Evolutionary conservation across 2,113 vertebrate species (phyloP), one percentile per base, ranked within the genome.

Genomic region (Albula glossodonta): DNA sequence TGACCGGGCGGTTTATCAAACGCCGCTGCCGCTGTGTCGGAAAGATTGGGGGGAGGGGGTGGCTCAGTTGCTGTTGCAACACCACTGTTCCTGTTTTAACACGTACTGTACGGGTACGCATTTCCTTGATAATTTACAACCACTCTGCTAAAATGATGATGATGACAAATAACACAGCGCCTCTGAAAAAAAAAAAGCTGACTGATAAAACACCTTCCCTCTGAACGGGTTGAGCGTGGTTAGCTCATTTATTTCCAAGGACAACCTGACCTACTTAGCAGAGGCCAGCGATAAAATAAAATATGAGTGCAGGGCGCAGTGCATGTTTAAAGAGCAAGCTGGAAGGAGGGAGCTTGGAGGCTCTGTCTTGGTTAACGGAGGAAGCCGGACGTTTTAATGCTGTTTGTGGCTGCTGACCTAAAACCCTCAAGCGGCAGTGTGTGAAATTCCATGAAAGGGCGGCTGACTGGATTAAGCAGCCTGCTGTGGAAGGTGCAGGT

Each of bases 101-200:
- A 6, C 1, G 53, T 51, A 10, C 50, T 78, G 63, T 50, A 77
- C 53, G 4, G 60, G n/a, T 74, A 9, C 70, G 70, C 70, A 74
- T 31, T 74, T 74, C 70, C 70, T 9, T 74, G 78, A 80, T 15
- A 51, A 80, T 80, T 80, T 80, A 80, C 70, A 74, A 74, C 70
- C 70, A 31, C 70, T 74, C 70, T 22, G 70, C 70, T 5, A 10
- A 74, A 74, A 74, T 74, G 25, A 74, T 31, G 25, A 74, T 31
- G 70, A 74, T 74, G 70, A 74, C n/a, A 31, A 74, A 31, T 31
- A 74, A 25, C 70, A 12, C 4, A 31, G 70, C 10, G n/a, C 25
- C 70, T 74, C 70, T 7, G 53, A 56, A 56, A 56, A 56, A 56
- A 60, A 63, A 74, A 31, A n/a, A 31, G 70, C n/a, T 31, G 2